Percentiles rank a stretch among this genome's conserved stretches.
Evolutionary conservation across 1,140 invertebrate genomes (phyloP).

Genomic region (Anoplolepis gracilipes): DNA sequence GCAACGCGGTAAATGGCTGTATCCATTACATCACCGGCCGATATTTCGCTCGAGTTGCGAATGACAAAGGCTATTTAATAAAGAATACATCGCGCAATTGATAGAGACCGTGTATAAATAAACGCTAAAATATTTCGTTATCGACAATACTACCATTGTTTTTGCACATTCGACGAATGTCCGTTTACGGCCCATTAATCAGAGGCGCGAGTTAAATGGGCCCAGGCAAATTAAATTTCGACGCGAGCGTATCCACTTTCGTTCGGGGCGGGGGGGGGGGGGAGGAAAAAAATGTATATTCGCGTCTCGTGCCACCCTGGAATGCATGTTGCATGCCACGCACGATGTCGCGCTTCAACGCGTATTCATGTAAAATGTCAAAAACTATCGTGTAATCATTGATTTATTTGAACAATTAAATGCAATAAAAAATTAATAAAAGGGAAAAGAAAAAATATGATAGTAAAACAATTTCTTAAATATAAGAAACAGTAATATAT

Average conservation of each 20-base stretch:
- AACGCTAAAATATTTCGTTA: constrained; percentile 61
- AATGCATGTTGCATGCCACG: constrained; percentile 35
- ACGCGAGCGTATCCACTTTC: constrained; percentile 49
- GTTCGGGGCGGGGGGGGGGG: neutral
- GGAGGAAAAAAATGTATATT: constrained; percentile 32
- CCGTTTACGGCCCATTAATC: constrained; percentile 59
- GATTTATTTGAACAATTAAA: constrained; percentile 31
- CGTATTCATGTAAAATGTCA: constrained; percentile 44
- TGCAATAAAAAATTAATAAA: neutral
- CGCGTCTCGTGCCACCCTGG: neutral
- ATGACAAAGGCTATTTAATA: constrained; percentile 55
- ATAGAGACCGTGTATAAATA: constrained; percentile 55
- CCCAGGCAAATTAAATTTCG: constrained; percentile 49
- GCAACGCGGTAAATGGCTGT: constrained; percentile 42
- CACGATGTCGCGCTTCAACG: constrained; percentile 41
- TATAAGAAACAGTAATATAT: neutral
- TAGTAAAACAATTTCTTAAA: neutral
- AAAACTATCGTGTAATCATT: constrained; percentile 7
- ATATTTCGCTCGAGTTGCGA: constrained; percentile 48
- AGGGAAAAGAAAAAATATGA: too few species aligned
- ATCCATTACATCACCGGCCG: constrained; percentile 41
- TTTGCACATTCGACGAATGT: constrained; percentile 37
- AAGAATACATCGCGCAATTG: constrained; percentile 42
- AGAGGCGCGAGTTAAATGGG: constrained; percentile 45
- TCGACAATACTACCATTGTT: constrained; percentile 51